A percentile compares a stretch with the other conserved stretches of the same genome.
Conservation (phyloP, 2,888 invertebrate species). For the Drosophila infuscata region DNA sequence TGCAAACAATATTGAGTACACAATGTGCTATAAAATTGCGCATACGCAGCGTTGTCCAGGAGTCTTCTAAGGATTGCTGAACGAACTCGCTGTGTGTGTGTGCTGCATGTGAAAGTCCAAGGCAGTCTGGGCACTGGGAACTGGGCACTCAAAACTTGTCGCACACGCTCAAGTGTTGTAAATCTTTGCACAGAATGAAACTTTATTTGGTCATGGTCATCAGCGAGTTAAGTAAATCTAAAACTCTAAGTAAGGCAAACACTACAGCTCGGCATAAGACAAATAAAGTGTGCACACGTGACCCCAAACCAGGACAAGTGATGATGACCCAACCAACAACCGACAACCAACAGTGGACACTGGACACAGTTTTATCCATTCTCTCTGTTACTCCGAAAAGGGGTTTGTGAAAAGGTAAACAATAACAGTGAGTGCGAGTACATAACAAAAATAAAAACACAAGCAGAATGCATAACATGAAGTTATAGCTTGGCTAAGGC, state of each 20-base stretch:
- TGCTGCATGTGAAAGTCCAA: conserved; percentile 8
- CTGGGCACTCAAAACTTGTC: conserved; percentile 69
- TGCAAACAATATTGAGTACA: conserved; percentile 54
- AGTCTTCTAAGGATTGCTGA: conserved; percentile 36
- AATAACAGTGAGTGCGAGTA: conserved; percentile 35
- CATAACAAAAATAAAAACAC: conserved; percentile 26
- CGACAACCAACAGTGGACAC: conserved; percentile 21
- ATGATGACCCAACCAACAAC: conserved; percentile 43
- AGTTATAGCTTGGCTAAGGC: conserved; percentile 54
- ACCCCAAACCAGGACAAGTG: conserved; percentile 60
- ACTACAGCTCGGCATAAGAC: conserved; percentile 64
- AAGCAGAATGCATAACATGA: conserved; percentile 46
- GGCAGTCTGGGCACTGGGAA: conserved; percentile 6
- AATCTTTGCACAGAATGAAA: conserved; percentile 78
- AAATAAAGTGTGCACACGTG: conserved; percentile 78
- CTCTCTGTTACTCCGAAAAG: not conserved
- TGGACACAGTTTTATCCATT: conserved; percentile 23
- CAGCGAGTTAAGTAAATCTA: conserved; percentile 79
- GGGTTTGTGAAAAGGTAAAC: conserved; percentile 28
- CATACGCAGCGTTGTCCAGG: conserved; percentile 63
- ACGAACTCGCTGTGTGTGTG: conserved; percentile 4
- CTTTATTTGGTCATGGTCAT: conserved; percentile 81
- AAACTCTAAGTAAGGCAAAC: conserved; percentile 78
- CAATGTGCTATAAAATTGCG: conserved; percentile 63
- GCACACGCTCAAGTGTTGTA: conserved; percentile 77